Base-by-base conservation (phyloP, 2,888 invertebrate species). In the Trichogramma dendrolimi region DNA sequence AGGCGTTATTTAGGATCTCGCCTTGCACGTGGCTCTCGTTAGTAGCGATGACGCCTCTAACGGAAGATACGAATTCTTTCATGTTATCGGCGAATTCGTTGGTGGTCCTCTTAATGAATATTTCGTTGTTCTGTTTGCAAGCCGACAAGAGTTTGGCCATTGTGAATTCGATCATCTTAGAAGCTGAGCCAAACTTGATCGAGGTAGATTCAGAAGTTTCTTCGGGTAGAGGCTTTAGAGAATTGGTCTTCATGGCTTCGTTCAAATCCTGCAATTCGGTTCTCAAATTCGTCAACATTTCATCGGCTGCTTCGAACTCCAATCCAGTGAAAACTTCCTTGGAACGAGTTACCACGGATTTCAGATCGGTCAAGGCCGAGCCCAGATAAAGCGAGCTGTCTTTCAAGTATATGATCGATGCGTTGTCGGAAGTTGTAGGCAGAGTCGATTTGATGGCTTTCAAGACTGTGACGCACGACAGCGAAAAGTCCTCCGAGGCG, bases 111-210 rank as follows among this genome's bases (percentile, higher is more conserved):
- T 90, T 90, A 0, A 91, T 91, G 71, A 91, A 92, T 70, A 85
- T 86, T 63, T 90, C 86, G 77, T 94, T 92, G 4, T 88, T 88
- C 77, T 89, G 90, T 8, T 91, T 85, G 14, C 92, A 91, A 1
- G 92, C 92, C 11, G 93, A 92, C 58, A 95, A 83, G 61, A 97
- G 81, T 74, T 93, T 92, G 4, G 95, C 92, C 71, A 95, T 86
- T 47, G 89, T 86, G 55, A 92, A 88, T 57, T 91, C 92, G 0
- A 94, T 91, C 51, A 87, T 85, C 76, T 94, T 94, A 58, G 85
- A 85, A 52, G 85, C 83, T 40, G 82, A 78, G 10, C 85, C 84
- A 46, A 89, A 78, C 70, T 84, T 83, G 66, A 84, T 77, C 39
- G 85, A 82, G 47, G 86, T 84, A 47, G 81, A 79, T 75, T 87